These are phyloP conservation scores for Callopanchax toddi DNA, from an alignment of 2,113 vertebrate species.

Conservation along the genomic window DNA sequence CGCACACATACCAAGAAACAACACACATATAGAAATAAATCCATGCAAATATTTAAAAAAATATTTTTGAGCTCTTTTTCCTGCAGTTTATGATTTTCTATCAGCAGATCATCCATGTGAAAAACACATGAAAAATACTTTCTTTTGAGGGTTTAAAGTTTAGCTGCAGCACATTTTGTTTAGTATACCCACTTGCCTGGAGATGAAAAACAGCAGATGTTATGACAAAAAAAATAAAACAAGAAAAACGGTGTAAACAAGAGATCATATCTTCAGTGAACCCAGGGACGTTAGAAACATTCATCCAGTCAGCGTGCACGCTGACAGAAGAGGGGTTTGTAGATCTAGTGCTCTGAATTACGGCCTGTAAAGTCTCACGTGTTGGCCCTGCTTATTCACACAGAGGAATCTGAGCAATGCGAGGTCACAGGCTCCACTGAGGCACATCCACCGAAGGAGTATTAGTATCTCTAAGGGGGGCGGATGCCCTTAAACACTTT, in stretches of 20 bases:
- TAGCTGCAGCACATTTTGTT: not conserved
- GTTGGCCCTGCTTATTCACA: slow-evolving; percentile 60
- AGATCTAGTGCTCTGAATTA: slow-evolving; percentile 43
- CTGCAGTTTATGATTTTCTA: not conserved
- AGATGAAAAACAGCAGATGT: slow-evolving; percentile 12
- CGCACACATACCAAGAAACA: too few relatives aligned
- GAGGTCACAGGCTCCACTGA: slow-evolving; percentile 64
- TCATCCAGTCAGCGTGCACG: not conserved
- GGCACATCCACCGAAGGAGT: slow-evolving; percentile 55
- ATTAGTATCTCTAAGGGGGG: slow-evolving; percentile 54
- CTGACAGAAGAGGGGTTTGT: slow-evolving; percentile 4
- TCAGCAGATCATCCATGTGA: slow-evolving; percentile 2
- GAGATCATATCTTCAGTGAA: slow-evolving; percentile 1
- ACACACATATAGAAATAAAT: too few relatives aligned
- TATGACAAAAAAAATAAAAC: not conserved
- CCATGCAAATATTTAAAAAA: too few relatives aligned
- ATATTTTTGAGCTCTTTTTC: too few relatives aligned
- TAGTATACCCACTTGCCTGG: not conserved
- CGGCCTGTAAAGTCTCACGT: slow-evolving; percentile 57
- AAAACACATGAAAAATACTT: slow-evolving; percentile 21
- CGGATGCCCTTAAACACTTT: slow-evolving; percentile 43
- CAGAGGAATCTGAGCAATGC: slow-evolving; percentile 75
- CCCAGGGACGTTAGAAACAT: slow-evolving; percentile 4
- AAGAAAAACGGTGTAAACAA: slow-evolving; percentile 2
- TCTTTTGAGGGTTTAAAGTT: not conserved